Conservation (phyloP, 2,888 invertebrate species). For the Thymelicus lineola region DNA sequence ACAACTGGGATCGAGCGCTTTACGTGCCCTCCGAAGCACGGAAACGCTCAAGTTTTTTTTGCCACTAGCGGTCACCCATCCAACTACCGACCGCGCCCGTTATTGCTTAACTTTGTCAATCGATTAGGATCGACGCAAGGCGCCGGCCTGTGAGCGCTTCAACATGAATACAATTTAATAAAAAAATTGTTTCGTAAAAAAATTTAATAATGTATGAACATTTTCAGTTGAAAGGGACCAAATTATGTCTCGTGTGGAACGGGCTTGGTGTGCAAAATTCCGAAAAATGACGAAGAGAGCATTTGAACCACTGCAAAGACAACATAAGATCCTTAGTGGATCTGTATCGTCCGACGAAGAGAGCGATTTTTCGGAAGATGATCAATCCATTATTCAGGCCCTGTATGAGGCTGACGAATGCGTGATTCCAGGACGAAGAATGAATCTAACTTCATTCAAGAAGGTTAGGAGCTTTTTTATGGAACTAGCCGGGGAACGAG, state of each 20-base stretch:
- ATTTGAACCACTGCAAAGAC: slow-evolving; percentile 61
- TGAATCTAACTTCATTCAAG: slow-evolving; percentile 58
- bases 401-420: slow-evolving; percentile 89
- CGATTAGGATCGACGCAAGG: no score
- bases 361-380: slow-evolving; percentile 70
- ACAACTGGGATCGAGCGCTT: no score
- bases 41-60: no score
- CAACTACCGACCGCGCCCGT: no score
- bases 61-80: no score
- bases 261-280: slow-evolving; percentile 89
- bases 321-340: slow-evolving; percentile 55
- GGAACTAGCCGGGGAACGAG: no score
- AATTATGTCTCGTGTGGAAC: slow-evolving; percentile 89
- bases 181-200: no score
- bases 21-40: no score
- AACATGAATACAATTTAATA: no score
- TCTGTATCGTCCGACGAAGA: slow-evolving; percentile 67
- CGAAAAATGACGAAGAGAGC: slow-evolving; percentile 62
- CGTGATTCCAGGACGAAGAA: slow-evolving; percentile 78
- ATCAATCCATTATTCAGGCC: slow-evolving; percentile 54
- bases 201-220: no score
- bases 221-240: slow-evolving; percentile 89
- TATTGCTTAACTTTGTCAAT: no score
- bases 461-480: slow-evolving; percentile 51
- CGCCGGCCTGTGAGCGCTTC: no score